These are phyloP conservation scores for Echinops telfairi DNA, from an alignment of 2,113 vertebrate species.

Conservation along the genomic window DNA sequence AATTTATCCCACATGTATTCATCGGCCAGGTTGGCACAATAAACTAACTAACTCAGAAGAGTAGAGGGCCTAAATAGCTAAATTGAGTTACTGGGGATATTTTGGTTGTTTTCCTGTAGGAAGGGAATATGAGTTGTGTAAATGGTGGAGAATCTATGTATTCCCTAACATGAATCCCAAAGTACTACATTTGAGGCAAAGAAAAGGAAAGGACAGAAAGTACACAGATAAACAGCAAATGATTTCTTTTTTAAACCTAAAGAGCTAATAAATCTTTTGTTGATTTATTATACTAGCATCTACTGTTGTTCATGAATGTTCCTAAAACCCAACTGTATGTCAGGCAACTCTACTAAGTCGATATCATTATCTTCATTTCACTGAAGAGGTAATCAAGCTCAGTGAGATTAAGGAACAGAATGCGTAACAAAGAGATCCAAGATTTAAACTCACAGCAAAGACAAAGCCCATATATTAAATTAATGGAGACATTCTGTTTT, in stretches of 20 bases:
- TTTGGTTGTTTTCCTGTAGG: neutral
- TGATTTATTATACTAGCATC: neutral
- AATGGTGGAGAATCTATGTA: neutral
- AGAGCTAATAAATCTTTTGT: conserved; percentile 1
- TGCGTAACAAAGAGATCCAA: neutral
- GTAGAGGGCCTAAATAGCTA: no score
- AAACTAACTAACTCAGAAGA: no score
- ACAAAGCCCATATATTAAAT: neutral
- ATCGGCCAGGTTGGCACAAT: no score
- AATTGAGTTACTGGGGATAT: neutral
- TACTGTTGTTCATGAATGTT: neutral
- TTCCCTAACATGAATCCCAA: neutral
- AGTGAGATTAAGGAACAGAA: neutral
- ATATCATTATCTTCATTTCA: conserved; percentile 47
- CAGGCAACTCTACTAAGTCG: neutral
- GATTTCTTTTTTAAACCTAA: neutral
- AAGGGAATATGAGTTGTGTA: neutral
- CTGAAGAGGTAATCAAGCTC: neutral
- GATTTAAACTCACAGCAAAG: neutral
- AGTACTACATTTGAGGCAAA: conserved; percentile 1
- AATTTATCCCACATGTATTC: no score
- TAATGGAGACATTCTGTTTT: neutral
- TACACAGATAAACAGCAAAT: neutral
- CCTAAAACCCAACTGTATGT: neutral
- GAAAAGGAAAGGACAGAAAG: neutral